phyloP scores from a whole-genome alignment of 1,140 invertebrate genomes.

The Papilio polyxenes region DNA sequence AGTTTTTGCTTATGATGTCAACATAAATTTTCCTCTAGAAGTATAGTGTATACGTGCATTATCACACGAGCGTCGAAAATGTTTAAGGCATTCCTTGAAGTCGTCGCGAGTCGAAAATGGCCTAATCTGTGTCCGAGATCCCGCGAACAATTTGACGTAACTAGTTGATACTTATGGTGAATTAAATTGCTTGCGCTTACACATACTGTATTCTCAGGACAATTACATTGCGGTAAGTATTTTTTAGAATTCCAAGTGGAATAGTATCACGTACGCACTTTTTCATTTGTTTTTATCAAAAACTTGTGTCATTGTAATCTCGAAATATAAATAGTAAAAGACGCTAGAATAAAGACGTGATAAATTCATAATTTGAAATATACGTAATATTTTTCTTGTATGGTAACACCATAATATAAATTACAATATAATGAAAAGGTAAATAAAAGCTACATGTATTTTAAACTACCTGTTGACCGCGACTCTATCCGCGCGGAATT shows the following conservation, averaged over 20 bases:
- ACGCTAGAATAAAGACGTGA: no score
- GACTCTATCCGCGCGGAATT: no score
- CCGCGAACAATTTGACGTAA: not conserved
- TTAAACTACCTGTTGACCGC: no score
- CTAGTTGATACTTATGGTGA: not conserved
- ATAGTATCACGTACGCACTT: not conserved
- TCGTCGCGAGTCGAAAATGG: not conserved
- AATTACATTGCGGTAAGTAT: slow-evolving; percentile 7
- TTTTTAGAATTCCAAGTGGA: not conserved
- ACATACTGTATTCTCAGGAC: not conserved
- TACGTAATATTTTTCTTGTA: no score
- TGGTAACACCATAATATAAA: no score
- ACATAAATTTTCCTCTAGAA: not conserved
- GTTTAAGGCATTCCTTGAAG: slow-evolving; percentile 11
- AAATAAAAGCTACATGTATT: no score
- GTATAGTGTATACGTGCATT: not conserved
- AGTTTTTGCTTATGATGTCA: not conserved
- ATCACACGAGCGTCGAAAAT: not conserved
- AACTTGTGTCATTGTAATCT: not conserved
- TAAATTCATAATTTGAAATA: no score
- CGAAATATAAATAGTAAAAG: no score
- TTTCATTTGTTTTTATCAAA: not conserved
- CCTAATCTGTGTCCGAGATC: not conserved
- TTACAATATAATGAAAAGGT: no score
- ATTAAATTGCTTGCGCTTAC: slow-evolving; percentile 10